Base-by-base conservation (phyloP, 2,888 invertebrate genomes). In the Rotaria sp. region DNA sequence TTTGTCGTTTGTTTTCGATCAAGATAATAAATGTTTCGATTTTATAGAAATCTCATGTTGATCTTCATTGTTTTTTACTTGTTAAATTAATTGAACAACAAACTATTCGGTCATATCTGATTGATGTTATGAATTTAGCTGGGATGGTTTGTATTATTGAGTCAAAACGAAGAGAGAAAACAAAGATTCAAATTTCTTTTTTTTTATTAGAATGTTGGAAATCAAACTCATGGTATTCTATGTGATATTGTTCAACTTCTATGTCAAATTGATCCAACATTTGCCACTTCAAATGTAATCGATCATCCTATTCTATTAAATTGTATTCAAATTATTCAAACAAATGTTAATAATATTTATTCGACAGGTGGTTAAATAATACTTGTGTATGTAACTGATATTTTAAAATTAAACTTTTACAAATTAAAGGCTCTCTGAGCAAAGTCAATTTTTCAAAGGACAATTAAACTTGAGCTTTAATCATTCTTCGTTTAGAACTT, bases 31-130 rank as follows among this genome's bases (percentile, higher is more conserved):
- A 45, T 45, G 13, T 45, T 45, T 45, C 45, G 0, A 45, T 41
- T 24, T 75, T 45, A 0, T n/a, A 80, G 80, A 45, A 45, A 80
- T 41, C 80, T 13, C 80, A 80, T 80, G 80, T 80, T 41, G 15
- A 80, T 45, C 45, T 80, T 45, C 80, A n/a, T 45, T 80, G 80
- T 80, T 41, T 80, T 80, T n/a, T 80, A 26, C 80, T 80, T 15
- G 10, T 10, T 4, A 80, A 80, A n/a, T 15, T 45, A 80, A 45
- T 80, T 41, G 13, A 80, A 45, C 45, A 80, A 45, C 45, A 45
- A 45, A 26, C 24, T 3, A 80, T 45, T 26, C 80, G n/a, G 13
- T 80, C 45, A n/a, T 45, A 67, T 30, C 18, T 67, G 2, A 67
- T 45, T 80, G 80, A 80, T 45, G 11, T 80, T 15, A 80, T 80